Percentiles rank a stretch among this genome's conserved stretches.
These are phyloP conservation scores for Ramphastos sulfuratus DNA, from an alignment of 2,113 vertebrate species.

Conservation along the genomic window DNA sequence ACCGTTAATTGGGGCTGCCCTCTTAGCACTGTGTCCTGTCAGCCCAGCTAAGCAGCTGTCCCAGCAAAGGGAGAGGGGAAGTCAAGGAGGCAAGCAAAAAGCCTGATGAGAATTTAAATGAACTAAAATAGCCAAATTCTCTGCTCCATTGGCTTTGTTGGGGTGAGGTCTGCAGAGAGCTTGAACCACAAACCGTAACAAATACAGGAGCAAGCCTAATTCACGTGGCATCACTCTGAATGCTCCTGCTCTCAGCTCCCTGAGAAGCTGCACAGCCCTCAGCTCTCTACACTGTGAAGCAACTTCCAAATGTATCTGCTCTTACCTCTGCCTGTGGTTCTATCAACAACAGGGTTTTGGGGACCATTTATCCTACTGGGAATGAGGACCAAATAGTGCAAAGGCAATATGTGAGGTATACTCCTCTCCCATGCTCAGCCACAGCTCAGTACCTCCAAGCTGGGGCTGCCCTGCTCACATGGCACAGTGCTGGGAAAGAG, in stretches of 20 bases:
- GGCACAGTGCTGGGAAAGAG: no score
- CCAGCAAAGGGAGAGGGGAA: not conserved
- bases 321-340: not conserved
- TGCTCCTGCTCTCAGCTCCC: not conserved
- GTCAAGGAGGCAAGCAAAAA: not conserved
- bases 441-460: accelerated
- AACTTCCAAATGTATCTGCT: not conserved
- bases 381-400: not conserved
- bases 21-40: not conserved
- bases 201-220: not conserved
- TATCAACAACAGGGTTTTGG: not conserved
- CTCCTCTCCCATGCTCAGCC: accelerated
- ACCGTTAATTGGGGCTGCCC: constrained; percentile 4
- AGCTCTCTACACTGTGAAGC: accelerated
- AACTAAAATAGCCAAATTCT: constrained; percentile 13
- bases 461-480: accelerated
- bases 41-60: constrained; percentile 23
- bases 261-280: not conserved
- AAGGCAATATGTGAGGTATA: accelerated
- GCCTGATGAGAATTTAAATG: not conserved
- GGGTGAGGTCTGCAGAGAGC: not conserved
- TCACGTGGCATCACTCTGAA: accelerated
- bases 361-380: not conserved
- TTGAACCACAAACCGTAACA: not conserved
- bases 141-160: not conserved